Evolutionary conservation across 2,113 vertebrate genomes (phyloP).

Genomic region (Meles meles): DNA sequence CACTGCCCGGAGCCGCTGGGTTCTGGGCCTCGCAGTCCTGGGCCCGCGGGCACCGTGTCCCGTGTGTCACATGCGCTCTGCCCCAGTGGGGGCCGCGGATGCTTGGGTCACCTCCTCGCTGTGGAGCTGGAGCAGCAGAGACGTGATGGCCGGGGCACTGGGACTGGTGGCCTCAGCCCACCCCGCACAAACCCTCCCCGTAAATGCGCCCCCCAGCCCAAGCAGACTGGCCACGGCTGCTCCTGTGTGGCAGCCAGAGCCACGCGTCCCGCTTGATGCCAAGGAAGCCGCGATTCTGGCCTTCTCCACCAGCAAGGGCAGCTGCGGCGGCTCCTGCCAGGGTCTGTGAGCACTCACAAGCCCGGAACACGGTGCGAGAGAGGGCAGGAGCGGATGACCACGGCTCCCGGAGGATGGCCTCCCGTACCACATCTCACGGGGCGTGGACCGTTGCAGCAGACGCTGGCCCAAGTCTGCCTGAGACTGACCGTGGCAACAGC

Average conservation of each 20-base stretch:
- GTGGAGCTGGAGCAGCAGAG: not conserved
- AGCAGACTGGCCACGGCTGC: not conserved
- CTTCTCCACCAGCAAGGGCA: constrained; percentile 62
- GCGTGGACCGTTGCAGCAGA: not conserved
- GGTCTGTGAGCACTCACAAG: constrained; percentile 11
- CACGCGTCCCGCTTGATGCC: constrained; percentile 4
- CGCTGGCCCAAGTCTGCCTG: not conserved
- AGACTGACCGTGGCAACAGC: not conserved
- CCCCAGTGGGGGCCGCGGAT: fast-evolving
- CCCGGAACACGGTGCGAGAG: not conserved
- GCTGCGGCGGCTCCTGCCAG: constrained; percentile 50
- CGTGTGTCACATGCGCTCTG: not conserved
- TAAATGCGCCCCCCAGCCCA: not conserved
- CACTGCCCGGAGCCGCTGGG: not conserved
- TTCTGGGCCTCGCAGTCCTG: not conserved
- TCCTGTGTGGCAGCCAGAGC: constrained; percentile 49
- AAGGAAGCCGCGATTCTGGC: constrained; percentile 49
- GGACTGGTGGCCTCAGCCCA: not conserved
- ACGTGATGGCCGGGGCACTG: not conserved
- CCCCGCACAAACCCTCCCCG: not conserved
- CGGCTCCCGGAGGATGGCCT: not conserved
- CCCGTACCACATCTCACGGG: not conserved
- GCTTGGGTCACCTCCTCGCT: not conserved
- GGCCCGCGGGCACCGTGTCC: not conserved
- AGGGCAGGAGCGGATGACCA: fast-evolving